phyloP scores from a whole-genome alignment of 2,888 invertebrate species.

The Anagyrus pseudococci region DNA sequence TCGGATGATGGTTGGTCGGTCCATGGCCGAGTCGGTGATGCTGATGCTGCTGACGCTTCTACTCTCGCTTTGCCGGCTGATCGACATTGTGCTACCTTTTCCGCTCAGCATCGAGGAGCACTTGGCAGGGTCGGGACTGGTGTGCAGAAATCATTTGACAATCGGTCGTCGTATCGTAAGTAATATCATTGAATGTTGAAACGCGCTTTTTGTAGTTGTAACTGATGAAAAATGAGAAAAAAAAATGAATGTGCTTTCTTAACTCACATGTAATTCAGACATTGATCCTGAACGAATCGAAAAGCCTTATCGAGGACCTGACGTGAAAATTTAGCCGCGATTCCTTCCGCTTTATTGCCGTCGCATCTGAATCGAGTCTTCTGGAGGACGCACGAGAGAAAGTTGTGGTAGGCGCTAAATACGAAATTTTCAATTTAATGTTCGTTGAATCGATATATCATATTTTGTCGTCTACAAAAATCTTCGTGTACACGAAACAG shows the following conservation, averaged over 20 bases:
- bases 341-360: slow-evolving; percentile 60
- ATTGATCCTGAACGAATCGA: slow-evolving; percentile 68
- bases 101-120: slow-evolving; percentile 54
- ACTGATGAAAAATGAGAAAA: too few species aligned
- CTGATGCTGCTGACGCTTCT: slow-evolving; percentile 40
- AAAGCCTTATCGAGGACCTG: slow-evolving; percentile 68
- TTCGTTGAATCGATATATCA: slow-evolving; percentile 2
- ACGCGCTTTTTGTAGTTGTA: too few species aligned
- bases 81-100: background rate
- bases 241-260: background rate
- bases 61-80: slow-evolving; percentile 30
- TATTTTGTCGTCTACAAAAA: too few species aligned
- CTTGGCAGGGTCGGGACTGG: slow-evolving; percentile 65
- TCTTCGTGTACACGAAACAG: too few species aligned
- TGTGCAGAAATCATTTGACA: background rate
- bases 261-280: slow-evolving; percentile 67
- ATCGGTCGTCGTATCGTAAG: too few species aligned
- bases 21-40: slow-evolving; percentile 34
- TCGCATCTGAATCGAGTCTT: slow-evolving; percentile 66
- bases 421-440: slow-evolving; percentile 26
- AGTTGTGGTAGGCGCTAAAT: slow-evolving; percentile 67
- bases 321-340: slow-evolving; percentile 65
- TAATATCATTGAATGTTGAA: too few species aligned
- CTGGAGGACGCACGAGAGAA: slow-evolving; percentile 66
- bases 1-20: slow-evolving; percentile 40